These are phyloP conservation scores for Zygothrica quintamaculata DNA, from an alignment of 2,888 invertebrate species.

Conservation along the genomic window DNA sequence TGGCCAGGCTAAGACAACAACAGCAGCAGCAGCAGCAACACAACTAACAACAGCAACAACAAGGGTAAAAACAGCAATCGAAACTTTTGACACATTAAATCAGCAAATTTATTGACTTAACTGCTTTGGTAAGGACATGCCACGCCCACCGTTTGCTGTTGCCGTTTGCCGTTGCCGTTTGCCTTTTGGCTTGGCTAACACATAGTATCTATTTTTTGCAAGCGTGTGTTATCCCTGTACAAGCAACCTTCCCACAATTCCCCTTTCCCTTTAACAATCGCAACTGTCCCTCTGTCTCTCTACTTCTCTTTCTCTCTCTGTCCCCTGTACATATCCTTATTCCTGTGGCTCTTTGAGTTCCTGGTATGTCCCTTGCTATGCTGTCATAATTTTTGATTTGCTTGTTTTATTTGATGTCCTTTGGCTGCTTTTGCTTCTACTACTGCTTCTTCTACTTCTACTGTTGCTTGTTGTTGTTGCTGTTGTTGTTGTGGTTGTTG, in stretches of 20 bases:
- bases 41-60: slow-evolving; percentile 15
- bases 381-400: slow-evolving; percentile 81
- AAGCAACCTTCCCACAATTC: too few relatives aligned
- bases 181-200: slow-evolving; percentile 63
- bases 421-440: slow-evolving; percentile 52
- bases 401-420: slow-evolving; percentile 82
- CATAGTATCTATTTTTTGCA: slow-evolving; percentile 21
- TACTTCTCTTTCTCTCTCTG: too few relatives aligned
- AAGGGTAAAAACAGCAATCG: slow-evolving; percentile 64
- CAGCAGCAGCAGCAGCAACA: slow-evolving; percentile 16
- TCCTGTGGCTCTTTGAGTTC: slow-evolving; percentile 25
- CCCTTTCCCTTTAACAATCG: slow-evolving; percentile 3
- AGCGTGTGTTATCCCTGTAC: too few relatives aligned
- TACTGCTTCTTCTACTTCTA: slow-evolving; percentile 32
- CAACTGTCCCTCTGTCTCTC: too few relatives aligned
- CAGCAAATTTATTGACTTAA: slow-evolving; percentile 81
- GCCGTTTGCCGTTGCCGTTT: slow-evolving; percentile 67
- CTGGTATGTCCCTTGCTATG: slow-evolving; percentile 73
- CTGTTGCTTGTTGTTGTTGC: slow-evolving; percentile 26
- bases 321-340: not conserved
- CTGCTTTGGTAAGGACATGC: slow-evolving; percentile 69
- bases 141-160: slow-evolving; percentile 27
- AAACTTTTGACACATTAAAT: slow-evolving; percentile 81
- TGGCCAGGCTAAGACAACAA: slow-evolving; percentile 33
- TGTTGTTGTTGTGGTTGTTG: slow-evolving; percentile 32